Conservation (phyloP, 2,888 invertebrate species). For the Lordiphosa fenestrarum region DNA sequence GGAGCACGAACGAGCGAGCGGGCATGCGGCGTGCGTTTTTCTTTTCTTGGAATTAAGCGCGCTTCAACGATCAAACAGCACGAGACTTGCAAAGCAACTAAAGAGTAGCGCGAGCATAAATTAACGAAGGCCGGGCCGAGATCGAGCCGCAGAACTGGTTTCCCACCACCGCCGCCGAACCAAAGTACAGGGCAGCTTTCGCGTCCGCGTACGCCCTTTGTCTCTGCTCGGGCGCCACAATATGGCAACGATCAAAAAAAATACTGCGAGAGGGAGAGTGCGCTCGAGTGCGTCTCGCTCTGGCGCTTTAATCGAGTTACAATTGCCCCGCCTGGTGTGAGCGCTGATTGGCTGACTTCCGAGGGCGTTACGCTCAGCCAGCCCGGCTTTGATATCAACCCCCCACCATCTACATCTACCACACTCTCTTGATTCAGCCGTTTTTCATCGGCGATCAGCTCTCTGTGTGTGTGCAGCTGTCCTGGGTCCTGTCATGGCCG, state of each 20-base stretch:
- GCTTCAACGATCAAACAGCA: slow-evolving; percentile 75
- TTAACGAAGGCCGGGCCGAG: slow-evolving; percentile 74
- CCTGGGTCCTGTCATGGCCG: slow-evolving; percentile 50
- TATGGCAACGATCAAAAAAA: slow-evolving; percentile 79
- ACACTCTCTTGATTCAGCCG: background rate
- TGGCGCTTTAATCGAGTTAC: slow-evolving; percentile 54
- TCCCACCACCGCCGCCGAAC: slow-evolving; percentile 28
- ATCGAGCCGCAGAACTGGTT: slow-evolving; percentile 74
- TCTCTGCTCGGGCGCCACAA: slow-evolving; percentile 49
- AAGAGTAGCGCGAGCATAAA: slow-evolving; percentile 77
- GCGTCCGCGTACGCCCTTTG: slow-evolving; percentile 62
- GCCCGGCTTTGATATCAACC: slow-evolving; percentile 33
- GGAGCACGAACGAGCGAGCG: slow-evolving; percentile 10
- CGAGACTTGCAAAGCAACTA: slow-evolving; percentile 78
- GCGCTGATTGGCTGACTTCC: slow-evolving; percentile 56
- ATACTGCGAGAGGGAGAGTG: slow-evolving; percentile 17
- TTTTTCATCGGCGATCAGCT: slow-evolving; percentile 42
- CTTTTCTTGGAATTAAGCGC: slow-evolving; percentile 68
- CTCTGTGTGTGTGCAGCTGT: slow-evolving; percentile 54
- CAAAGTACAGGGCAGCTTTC: slow-evolving; percentile 54
- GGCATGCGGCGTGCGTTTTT: slow-evolving; percentile 5
- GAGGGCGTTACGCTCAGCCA: slow-evolving; percentile 52
- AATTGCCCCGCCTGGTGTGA: slow-evolving; percentile 47
- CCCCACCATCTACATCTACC: slow-evolving; percentile 12
- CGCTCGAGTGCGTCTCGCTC: slow-evolving; percentile 7